Base-by-base conservation (phyloP, 2,888 invertebrate genomes). In the Acanthacorydalis orientalis region DNA sequence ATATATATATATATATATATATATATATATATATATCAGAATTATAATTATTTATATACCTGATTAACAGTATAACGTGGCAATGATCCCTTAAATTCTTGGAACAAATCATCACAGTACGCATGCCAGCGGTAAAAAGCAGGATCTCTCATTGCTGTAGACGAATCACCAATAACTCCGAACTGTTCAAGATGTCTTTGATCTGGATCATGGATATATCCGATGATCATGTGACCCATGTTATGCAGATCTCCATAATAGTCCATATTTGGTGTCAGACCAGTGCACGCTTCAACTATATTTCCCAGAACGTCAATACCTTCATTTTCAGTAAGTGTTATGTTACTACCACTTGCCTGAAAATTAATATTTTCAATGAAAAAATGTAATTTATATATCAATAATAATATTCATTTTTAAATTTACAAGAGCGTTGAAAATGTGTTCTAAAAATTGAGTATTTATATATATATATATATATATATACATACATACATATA, bases 61-160 rank as follows among this genome's bases (percentile, higher is more conserved):
- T 73, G 72, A 38, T 71, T 65, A 4, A 58, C 57, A 0, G 67
- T 68, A 61, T 89, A 89, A 2, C 79, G 70, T 0, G 78, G 68
- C 31, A 89, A 66, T 11, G 77, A 78, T 50, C 69, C 68, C 64
- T 89, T 89, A 64, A 80, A 79, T 52, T 78, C 72, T 54, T 77
- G 74, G 72, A 88, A 88, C 32, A 89, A 67, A 54, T 84, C 80
- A 56, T 89, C 84, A 23, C 88, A 69, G 60, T 77, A 82, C 0
- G 81, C 74, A 59, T 90, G 89, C 84, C 83, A 88, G 59, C 84
- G 78, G 68, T 88, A 89, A 70, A 89, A 89, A 14, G 83, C 67
- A 0, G 89, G 88, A 65, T 90, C 90, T 2, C 89, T 71, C 87
- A 89, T 88, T 0, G 88, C 84, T 0, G 87, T 87, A 0, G 85